A percentile compares a stretch with the other conserved stretches of the same genome.
These are phyloP conservation scores for Formicarius rufipectus DNA, from an alignment of 2,113 vertebrate species.

Conservation along the genomic window DNA sequence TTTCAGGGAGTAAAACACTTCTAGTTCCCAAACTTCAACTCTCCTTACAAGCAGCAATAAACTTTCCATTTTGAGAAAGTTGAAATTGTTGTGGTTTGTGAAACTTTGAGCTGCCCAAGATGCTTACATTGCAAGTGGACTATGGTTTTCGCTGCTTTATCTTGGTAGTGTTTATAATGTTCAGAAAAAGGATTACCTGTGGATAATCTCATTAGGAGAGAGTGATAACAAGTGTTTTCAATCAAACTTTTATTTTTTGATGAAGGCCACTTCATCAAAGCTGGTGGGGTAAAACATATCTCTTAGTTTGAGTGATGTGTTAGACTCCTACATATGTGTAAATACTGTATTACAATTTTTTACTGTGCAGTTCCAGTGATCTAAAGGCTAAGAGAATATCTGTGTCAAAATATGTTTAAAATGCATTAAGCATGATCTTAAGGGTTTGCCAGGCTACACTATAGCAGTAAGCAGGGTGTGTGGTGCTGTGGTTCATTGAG, in stretches of 20 bases:
- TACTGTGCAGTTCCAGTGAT: not conserved
- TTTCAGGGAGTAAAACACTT: not conserved
- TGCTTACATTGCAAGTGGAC: not conserved
- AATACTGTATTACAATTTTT: not conserved
- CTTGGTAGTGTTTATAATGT: not conserved
- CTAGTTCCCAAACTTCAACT: not conserved
- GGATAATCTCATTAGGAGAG: not conserved
- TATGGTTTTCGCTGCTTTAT: not conserved
- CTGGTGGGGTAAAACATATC: not conserved
- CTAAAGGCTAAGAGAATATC: not conserved
- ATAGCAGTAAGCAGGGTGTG: not conserved
- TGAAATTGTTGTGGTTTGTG: not conserved
- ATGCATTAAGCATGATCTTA: not conserved
- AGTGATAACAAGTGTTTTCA: not conserved
- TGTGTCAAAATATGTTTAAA: not conserved
- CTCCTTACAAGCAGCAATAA: not conserved
- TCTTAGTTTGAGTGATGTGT: not conserved
- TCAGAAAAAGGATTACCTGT: not conserved
- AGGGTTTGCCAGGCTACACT: not conserved
- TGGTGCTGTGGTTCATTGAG: slow-evolving; percentile 29
- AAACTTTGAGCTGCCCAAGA: not conserved
- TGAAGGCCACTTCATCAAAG: not conserved
- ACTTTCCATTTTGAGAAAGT: not conserved
- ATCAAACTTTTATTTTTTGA: not conserved
- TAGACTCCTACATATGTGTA: not conserved